Evolutionary conservation across 1,140 invertebrate species (phyloP), one percentile per base, ranked within the genome.

Genomic region (Zophobas morio): DNA sequence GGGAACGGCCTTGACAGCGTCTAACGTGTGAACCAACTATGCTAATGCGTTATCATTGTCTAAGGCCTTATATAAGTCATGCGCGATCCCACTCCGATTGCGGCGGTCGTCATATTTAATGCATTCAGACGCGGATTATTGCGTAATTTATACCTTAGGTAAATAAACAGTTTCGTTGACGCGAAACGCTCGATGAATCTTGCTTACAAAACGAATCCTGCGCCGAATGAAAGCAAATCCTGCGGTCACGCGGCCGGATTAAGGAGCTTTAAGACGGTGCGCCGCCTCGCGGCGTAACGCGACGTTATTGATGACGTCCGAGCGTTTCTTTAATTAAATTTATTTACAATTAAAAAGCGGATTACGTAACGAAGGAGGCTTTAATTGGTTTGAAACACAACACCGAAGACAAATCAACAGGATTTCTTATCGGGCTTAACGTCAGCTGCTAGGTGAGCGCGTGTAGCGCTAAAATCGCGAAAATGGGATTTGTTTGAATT

Each of bases 1-100:
- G 79, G 75, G 79, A 81, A 81, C 78, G 79, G 60, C 79, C 79
- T 81, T 81, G 79, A 79, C 79, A 81, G 75, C 77, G 79, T 78
- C 78, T 71, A 80, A 81, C 79, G 79, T 81, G 79, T 81, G 79
- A 81, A 81, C 78, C 70, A 33, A 74, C 77, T 81, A 81, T 81
- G 79, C 79, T 81, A 81, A 81, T 81, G 75, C 39, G 46, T 79
- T 76, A 77, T 76, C 71, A 77, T 79, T 79, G 75, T 79, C 74
- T 57, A n/a, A 70, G 46, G 35, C 54, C 70, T 77, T 71, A 78
- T 71, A 72, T 71, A 78, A 76, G 49, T 51, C 53, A 63, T 63
- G 57, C 54, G 54, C 57, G 40, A 51, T 51, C n/a, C 36, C n/a
- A 63, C 57, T 63, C 36, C 39, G 49, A 51, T 51, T 51, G n/a